These are phyloP conservation scores for Desmodus rotundus DNA, from an alignment of 2,113 vertebrate species.

Conservation along the genomic window DNA sequence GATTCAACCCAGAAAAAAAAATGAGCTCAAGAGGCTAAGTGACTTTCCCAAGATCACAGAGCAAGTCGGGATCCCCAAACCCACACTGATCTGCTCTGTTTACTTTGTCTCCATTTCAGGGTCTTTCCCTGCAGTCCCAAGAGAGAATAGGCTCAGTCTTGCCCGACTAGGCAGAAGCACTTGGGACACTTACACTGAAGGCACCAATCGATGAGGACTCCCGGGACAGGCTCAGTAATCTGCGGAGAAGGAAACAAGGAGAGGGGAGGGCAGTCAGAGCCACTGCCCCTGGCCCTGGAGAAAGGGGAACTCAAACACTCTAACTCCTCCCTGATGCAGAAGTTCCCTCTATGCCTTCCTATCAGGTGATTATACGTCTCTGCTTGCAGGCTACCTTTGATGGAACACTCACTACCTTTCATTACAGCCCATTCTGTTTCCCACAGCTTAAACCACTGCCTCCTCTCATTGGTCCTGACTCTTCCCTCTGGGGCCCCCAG, in stretches of 20 bases:
- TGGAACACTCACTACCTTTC: background rate
- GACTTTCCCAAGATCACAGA: background rate
- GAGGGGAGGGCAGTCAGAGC: background rate
- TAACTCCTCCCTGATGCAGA: background rate
- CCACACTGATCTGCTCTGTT: background rate
- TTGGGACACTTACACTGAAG: constrained; percentile 30
- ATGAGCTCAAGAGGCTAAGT: background rate
- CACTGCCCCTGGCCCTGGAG: background rate
- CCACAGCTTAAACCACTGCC: background rate
- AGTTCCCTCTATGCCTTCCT: background rate
- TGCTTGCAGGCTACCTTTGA: background rate
- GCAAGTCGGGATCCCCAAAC: background rate
- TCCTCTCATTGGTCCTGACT: background rate
- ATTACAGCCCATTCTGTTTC: background rate
- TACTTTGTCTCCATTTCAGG: background rate
- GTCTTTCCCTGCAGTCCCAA: too few species aligned
- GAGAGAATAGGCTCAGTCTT: background rate
- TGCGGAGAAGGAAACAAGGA: background rate
- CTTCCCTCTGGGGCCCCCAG: background rate
- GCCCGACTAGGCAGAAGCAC: background rate
- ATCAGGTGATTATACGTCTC: background rate
- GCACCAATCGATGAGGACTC: constrained; percentile 19
- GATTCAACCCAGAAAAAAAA: background rate
- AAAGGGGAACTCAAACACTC: background rate
- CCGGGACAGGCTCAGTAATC: constrained; percentile 9